phyloP scores from a whole-genome alignment of 2,888 invertebrate species.

The Pandemis cinnamomeana region DNA sequence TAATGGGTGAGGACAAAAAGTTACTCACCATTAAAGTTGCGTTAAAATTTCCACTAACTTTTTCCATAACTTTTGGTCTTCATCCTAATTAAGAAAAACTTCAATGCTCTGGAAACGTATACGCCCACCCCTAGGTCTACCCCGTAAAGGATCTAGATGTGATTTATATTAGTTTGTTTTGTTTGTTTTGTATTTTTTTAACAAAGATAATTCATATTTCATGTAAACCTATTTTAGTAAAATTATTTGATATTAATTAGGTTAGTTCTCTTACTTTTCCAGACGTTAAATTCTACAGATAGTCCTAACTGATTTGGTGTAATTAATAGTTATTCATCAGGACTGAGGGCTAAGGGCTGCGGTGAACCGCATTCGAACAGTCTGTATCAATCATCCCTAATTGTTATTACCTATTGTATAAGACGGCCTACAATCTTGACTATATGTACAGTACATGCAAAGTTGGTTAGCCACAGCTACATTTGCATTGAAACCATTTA shows the following conservation, averaged over 20 bases:
- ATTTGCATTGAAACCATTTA: slow-evolving; percentile 5
- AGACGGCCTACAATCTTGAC: not conserved
- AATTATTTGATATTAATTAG: not conserved
- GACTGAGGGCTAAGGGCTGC: slow-evolving; percentile 10
- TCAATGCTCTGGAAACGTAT: too few species aligned
- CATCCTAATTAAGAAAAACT: too few species aligned
- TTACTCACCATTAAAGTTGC: too few species aligned
- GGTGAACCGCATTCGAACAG: slow-evolving; percentile 25
- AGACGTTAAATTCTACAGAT: slow-evolving; percentile 3
- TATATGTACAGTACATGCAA: not conserved
- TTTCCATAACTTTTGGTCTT: too few species aligned
- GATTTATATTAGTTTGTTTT: too few species aligned
- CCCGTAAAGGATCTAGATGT: too few species aligned
- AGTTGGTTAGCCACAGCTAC: slow-evolving; percentile 1
- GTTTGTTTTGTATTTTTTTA: too few species aligned
- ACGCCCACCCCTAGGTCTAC: too few species aligned
- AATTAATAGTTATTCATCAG: slow-evolving; percentile 36
- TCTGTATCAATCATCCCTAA: slow-evolving; percentile 36
- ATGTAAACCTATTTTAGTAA: too few species aligned
- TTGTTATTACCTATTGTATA: slow-evolving; percentile 24
- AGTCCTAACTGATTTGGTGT: slow-evolving; percentile 5
- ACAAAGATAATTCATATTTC: too few species aligned
- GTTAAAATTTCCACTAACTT: too few species aligned
- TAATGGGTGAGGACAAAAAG: too few species aligned
- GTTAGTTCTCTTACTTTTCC: not conserved